A percentile compares a stretch with the other conserved stretches of the same genome.
Evolutionary conservation across 2,888 invertebrate genomes (phyloP).

Genomic region (Drosophila demipolita): DNA sequence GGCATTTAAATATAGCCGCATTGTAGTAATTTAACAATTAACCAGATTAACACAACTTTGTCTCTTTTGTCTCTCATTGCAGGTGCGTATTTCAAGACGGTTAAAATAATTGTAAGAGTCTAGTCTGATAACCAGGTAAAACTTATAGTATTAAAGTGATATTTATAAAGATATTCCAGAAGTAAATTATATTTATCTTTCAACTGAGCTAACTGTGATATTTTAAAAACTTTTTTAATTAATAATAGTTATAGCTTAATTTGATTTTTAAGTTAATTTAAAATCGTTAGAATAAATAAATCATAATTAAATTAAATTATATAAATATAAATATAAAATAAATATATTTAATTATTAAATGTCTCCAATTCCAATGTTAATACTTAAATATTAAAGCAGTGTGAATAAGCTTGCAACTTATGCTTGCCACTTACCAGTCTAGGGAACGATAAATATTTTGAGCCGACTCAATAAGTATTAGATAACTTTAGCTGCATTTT

Average conservation of each 20-base stretch:
- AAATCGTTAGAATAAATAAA: background rate
- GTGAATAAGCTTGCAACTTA: background rate
- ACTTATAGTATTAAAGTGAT: background rate
- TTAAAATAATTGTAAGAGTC: background rate
- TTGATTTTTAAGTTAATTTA: no score
- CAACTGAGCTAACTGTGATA: no score
- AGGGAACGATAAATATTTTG: background rate
- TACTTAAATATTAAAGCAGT: background rate
- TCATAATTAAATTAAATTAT: background rate
- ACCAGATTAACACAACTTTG: conserved; percentile 29
- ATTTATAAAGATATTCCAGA: no score
- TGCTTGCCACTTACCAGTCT: no score
- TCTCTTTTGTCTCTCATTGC: conserved; percentile 59
- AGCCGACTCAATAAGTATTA: background rate
- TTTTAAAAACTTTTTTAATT: no score
- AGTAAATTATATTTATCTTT: no score
- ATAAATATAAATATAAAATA: background rate
- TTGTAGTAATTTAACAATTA: conserved; percentile 56
- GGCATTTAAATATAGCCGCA: conserved; percentile 40
- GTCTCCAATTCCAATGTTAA: background rate
- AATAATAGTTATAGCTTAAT: no score
- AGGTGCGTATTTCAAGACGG: conserved; percentile 62
- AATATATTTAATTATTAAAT: no score
- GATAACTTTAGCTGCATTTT: conserved; percentile 22
- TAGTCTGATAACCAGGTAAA: conserved; percentile 14